These are phyloP conservation scores for Oscheius sp. DNA, from an alignment of 2,888 invertebrate species.

Conservation along the genomic window DNA sequence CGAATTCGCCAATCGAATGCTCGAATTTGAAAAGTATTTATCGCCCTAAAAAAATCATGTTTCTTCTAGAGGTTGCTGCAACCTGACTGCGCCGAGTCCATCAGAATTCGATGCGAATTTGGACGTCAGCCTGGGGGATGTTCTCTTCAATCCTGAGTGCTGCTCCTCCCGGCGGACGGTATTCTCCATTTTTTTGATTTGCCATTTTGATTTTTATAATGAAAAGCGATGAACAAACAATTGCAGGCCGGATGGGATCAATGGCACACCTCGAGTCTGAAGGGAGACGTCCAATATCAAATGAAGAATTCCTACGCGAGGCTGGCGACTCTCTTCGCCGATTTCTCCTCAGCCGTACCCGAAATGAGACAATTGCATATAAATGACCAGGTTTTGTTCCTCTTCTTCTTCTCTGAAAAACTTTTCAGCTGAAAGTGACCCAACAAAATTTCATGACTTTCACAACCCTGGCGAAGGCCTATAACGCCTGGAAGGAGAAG, in stretches of 20 bases:
- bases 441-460: background rate
- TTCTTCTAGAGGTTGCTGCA: background rate
- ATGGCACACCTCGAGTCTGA: background rate
- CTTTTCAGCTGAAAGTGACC: background rate
- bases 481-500: background rate
- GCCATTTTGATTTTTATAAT: too few species aligned
- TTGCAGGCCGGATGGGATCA: background rate
- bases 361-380: background rate
- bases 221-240: background rate
- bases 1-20: constrained; percentile 2
- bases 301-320: background rate
- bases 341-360: background rate
- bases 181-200: too few species aligned
- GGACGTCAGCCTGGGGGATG: background rate
- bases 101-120: background rate
- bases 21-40: background rate
- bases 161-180: background rate
- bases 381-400: background rate
- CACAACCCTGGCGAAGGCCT: background rate
- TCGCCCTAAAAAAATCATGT: background rate
- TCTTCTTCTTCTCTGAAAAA: too few species aligned
- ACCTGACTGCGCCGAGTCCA: background rate
- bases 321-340: background rate
- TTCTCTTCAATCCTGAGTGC: background rate
- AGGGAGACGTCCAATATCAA: background rate